Percentiles rank a stretch among this genome's conserved stretches.
These are phyloP conservation scores for Rhinolophus ferrumequinum DNA, from an alignment of 2,113 vertebrate genomes.

Conservation along the genomic window DNA sequence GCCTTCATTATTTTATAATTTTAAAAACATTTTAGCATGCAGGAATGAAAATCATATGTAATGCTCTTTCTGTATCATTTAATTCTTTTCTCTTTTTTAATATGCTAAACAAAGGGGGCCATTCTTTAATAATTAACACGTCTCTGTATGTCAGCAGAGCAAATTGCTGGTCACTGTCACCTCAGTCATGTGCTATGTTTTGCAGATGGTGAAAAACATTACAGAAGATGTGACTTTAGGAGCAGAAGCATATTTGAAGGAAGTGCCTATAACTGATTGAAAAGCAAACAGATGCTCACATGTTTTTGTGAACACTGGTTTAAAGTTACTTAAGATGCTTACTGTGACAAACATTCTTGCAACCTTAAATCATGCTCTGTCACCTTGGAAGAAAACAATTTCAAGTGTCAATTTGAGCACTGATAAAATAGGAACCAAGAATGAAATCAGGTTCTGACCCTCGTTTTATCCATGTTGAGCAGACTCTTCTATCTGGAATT, in stretches of 20 bases:
- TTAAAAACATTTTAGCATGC: background rate
- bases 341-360: background rate
- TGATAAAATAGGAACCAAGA: background rate
- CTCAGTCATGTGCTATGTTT: background rate
- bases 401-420: background rate
- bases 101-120: background rate
- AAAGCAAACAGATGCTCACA: slow-evolving; percentile 16
- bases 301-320: background rate
- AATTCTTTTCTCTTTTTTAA: background rate
- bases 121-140: background rate
- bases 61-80: background rate
- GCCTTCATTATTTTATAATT: background rate
- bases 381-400: background rate
- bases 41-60: background rate
- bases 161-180: background rate
- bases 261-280: background rate
- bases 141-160: background rate
- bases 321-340: background rate
- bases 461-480: background rate
- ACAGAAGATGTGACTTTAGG: background rate
- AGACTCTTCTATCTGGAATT: background rate
- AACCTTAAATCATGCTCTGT: background rate
- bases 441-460: background rate
- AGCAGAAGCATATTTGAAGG: background rate
- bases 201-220: background rate